Conservation (phyloP, 64 coral and sea anemone genomes). For the Porites australiensis region DNA sequence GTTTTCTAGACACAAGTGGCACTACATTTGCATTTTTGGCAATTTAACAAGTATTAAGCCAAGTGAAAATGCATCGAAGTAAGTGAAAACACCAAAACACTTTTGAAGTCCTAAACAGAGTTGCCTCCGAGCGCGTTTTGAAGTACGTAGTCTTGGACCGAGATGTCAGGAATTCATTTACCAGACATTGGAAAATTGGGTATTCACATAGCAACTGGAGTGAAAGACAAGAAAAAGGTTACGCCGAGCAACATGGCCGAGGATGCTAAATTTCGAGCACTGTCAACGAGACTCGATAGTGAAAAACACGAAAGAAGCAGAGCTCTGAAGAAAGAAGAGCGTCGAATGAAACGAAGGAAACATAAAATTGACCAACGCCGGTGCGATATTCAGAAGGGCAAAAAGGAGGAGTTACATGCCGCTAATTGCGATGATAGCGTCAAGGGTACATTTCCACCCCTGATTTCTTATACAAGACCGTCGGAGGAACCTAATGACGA, state of each 20-base stretch:
- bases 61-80: background rate
- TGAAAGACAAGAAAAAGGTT: slow-evolving; percentile 82
- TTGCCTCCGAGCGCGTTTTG: background rate
- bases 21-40: slow-evolving; percentile 15
- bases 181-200: slow-evolving; percentile 91
- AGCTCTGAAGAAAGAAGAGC: slow-evolving; percentile 50
- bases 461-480: slow-evolving; percentile 7
- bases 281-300: slow-evolving; percentile 76
- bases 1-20: background rate
- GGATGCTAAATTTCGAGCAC: slow-evolving; percentile 51
- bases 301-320: slow-evolving; percentile 62
- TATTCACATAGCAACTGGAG: slow-evolving; percentile 83
- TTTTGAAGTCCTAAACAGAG: background rate
- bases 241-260: slow-evolving; percentile 75
- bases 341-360: slow-evolving; percentile 49
- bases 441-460: background rate
- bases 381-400: slow-evolving; percentile 18
- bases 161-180: slow-evolving; percentile 84
- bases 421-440: background rate
- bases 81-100: background rate
- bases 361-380: slow-evolving; percentile 44
- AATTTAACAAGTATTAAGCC: background rate
- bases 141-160: background rate
- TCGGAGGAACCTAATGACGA: background rate
- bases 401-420: background rate